Evolutionary conservation across 2,113 vertebrate genomes (phyloP).

Genomic region (Perca schrenkii): DNA sequence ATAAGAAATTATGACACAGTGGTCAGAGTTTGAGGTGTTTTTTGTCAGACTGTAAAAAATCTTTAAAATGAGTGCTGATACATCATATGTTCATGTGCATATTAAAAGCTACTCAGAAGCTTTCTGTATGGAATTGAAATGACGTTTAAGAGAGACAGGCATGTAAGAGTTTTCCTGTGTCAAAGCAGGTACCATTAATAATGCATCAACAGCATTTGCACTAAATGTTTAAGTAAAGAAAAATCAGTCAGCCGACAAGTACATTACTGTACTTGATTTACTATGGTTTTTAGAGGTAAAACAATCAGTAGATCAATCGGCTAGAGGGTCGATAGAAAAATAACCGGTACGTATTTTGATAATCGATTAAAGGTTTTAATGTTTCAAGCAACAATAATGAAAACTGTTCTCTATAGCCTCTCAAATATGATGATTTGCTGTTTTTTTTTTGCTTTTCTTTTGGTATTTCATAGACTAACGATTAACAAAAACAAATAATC

Average conservation of each 20-base stretch:
- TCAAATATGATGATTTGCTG: no score
- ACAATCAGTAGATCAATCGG: no score
- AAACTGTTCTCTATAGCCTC: no score
- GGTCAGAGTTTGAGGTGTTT: background rate
- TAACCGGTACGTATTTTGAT: background rate
- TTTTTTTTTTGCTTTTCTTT: no score
- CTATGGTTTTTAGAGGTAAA: no score
- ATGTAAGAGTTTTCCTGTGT: slow-evolving; percentile 49
- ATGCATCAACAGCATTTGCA: slow-evolving; percentile 54
- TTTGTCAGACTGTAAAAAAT: background rate
- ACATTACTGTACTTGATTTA: background rate
- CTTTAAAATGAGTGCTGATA: background rate
- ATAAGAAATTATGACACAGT: background rate
- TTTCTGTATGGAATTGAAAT: slow-evolving; percentile 27
- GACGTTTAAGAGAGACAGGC: slow-evolving; percentile 25
- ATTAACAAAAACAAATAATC: background rate
- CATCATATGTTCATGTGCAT: slow-evolving; percentile 3
- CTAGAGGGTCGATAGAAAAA: no score
- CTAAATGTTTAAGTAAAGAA: slow-evolving; percentile 34
- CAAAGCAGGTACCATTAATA: slow-evolving; percentile 64
- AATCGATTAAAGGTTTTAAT: background rate
- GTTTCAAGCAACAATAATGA: background rate
- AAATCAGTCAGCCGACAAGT: background rate
- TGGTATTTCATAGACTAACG: no score
- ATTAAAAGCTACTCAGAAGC: slow-evolving; percentile 13